phyloP scores from a whole-genome alignment of 2,888 invertebrate genomes.

The Coenonympha glycerion region DNA sequence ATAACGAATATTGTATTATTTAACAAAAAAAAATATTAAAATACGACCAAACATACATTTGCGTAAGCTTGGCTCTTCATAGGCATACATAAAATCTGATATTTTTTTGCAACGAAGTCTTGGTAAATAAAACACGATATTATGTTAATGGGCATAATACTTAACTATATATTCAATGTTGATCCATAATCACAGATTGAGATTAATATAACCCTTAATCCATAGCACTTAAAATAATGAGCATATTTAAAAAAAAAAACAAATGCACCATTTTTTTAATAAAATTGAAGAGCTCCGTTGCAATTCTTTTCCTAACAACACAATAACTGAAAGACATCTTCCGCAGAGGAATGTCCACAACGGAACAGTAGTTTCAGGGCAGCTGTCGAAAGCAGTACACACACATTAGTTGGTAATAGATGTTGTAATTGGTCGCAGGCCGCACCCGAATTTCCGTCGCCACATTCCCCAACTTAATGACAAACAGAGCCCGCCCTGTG shows the following conservation, averaged over 20 bases:
- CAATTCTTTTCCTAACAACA: neutral
- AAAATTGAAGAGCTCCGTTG: neutral
- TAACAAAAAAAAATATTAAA: no score
- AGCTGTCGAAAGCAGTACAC: conserved; percentile 25
- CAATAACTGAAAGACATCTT: conserved; percentile 1
- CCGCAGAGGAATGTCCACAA: neutral
- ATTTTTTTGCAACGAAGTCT: no score
- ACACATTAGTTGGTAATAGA: conserved; percentile 37
- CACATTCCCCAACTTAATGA: conserved; percentile 72
- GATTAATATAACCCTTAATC: no score
- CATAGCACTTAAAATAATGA: neutral
- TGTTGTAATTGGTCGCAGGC: conserved; percentile 63
- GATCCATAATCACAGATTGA: no score
- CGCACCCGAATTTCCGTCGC: conserved; percentile 67
- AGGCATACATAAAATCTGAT: no score
- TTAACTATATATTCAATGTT: no score
- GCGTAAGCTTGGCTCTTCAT: no score
- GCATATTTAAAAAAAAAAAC: neutral
- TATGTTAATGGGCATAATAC: no score
- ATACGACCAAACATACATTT: no score
- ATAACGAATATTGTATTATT: no score
- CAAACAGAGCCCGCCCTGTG: conserved; percentile 55
- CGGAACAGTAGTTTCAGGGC: neutral
- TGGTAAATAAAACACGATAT: no score
- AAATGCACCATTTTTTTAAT: neutral